Conservation (phyloP, 2,797 vertebrate species). For the Buceros bicornis region DNA sequence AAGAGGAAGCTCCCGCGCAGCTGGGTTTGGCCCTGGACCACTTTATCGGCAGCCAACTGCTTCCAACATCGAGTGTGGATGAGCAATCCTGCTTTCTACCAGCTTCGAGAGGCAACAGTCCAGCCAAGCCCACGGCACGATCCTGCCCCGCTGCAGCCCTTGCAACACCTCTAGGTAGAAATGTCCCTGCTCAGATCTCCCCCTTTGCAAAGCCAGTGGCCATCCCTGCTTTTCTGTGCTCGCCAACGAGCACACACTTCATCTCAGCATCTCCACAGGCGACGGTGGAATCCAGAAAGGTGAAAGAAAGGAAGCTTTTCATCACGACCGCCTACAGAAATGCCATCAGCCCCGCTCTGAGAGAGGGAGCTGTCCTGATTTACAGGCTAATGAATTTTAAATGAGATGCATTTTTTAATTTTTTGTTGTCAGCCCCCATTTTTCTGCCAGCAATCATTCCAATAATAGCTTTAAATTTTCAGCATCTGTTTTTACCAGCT, state of each 20-base stretch:
- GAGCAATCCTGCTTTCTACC: not conserved
- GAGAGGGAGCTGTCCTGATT: conserved; percentile 38
- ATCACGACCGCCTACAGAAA: not conserved
- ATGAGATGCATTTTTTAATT: conserved; percentile 57
- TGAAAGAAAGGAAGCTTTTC: conserved; percentile 30
- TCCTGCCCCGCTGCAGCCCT: not conserved
- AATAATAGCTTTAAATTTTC: conserved; percentile 86
- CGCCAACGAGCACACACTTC: accelerated
- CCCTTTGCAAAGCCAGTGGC: not conserved
- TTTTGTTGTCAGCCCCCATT: conserved; percentile 65
- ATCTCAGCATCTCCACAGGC: not conserved
- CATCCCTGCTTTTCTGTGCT: not conserved
- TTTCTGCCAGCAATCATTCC: conserved; percentile 80
- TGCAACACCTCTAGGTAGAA: not conserved
- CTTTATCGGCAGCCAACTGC: conserved; percentile 26
- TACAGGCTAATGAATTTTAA: conserved; percentile 69
- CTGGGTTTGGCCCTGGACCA: conserved; percentile 35
- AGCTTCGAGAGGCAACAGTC: not conserved
- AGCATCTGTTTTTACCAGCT: conserved; percentile 77
- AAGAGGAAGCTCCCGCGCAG: conserved; percentile 30
- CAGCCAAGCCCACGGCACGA: not conserved
- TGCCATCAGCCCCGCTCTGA: not conserved
- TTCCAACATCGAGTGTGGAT: accelerated
- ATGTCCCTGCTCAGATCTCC: not conserved
- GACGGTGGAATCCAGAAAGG: not conserved